Conservation (phyloP, 2,888 invertebrate genomes). For the Augochlorella aurata region DNA sequence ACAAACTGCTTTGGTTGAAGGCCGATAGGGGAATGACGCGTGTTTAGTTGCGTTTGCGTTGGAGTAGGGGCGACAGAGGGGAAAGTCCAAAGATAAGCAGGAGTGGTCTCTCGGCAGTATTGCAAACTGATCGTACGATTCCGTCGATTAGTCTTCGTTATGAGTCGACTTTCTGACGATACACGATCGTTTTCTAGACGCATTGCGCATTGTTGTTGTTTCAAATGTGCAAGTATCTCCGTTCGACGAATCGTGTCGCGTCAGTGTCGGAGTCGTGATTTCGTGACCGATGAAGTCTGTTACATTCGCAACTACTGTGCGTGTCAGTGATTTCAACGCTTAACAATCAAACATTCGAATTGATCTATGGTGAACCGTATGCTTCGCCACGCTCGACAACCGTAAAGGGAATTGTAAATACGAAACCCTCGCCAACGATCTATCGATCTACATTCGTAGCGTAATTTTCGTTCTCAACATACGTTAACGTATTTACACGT, state of each 20-base stretch:
- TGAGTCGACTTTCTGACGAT: slow-evolving; percentile 37
- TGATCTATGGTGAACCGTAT: slow-evolving; percentile 12
- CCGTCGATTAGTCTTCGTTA: slow-evolving; percentile 61
- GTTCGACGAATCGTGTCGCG: no score
- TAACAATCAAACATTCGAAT: slow-evolving; percentile 5
- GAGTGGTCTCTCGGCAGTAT: slow-evolving; percentile 70
- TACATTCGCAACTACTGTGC: slow-evolving; percentile 2
- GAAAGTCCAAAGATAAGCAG: slow-evolving; percentile 81
- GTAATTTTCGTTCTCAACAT: slow-evolving; percentile 41
- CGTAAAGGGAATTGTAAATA: not conserved
- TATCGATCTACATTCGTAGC: not conserved
- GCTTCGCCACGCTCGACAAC: not conserved
- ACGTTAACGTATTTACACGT: slow-evolving; percentile 50
- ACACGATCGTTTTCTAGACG: not conserved
- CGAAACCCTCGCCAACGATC: not conserved
- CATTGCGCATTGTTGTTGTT: slow-evolving; percentile 37
- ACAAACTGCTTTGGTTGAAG: slow-evolving; percentile 61
- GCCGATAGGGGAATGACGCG: slow-evolving; percentile 67
- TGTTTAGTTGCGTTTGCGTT: slow-evolving; percentile 47
- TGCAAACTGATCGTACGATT: slow-evolving; percentile 69
- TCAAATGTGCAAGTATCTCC: not conserved
- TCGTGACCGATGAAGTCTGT: not conserved
- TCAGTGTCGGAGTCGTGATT: not conserved
- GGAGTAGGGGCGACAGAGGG: slow-evolving; percentile 69
- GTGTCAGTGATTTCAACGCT: slow-evolving; percentile 31